phyloP scores from a whole-genome alignment of 2,113 vertebrate genomes.

The Regulus satrapa region DNA sequence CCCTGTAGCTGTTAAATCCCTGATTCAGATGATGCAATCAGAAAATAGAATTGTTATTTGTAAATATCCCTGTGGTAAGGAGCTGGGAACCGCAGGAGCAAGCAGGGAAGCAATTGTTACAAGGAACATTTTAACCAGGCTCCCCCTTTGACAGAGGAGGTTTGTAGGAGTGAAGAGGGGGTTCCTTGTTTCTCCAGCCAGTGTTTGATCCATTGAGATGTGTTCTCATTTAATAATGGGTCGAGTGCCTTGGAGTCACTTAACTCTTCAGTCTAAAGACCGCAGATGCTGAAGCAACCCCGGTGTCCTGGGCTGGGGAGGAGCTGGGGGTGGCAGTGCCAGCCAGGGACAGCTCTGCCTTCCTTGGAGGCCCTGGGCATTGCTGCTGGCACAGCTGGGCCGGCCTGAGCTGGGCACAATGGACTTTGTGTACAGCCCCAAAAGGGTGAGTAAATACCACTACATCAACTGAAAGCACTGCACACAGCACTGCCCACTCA shows the following conservation, averaged over 20 bases:
- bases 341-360: not conserved
- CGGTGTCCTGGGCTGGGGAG: not conserved
- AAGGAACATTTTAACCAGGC: not conserved
- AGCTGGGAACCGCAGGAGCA: not conserved
- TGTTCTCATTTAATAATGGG: not conserved
- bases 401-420: not conserved
- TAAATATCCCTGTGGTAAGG: not conserved
- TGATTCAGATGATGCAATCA: not conserved
- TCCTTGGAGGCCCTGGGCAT: fast-evolving
- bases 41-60: not conserved
- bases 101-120: not conserved
- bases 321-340: not conserved
- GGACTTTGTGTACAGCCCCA: not conserved
- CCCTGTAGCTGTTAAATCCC: not conserved
- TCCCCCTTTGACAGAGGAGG: not conserved
- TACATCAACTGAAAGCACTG: fast-evolving
- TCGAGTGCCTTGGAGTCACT: not conserved
- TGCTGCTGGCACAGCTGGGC: not conserved
- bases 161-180: not conserved
- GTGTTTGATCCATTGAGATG: not conserved
- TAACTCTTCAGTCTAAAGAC: not conserved
- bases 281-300: not conserved
- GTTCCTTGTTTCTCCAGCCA: not conserved
- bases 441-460: not conserved
- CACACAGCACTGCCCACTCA: not conserved